Percentiles rank a stretch among this genome's conserved stretches.
phyloP scores from a whole-genome alignment of 1,140 invertebrate genomes.

The Macrocentrus cingulum region DNA sequence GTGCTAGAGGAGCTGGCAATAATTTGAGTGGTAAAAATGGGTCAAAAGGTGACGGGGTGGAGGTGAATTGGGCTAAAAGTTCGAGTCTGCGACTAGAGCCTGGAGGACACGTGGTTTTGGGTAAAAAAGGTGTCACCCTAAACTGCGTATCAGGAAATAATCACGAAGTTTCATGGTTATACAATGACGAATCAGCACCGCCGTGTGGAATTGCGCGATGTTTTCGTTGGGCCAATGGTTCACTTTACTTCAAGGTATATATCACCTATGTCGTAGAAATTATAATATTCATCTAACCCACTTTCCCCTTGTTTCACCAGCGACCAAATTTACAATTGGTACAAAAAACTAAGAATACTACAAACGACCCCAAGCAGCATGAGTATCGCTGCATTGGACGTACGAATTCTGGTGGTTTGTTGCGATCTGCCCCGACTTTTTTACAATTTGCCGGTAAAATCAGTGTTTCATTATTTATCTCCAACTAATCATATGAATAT shows the following conservation, averaged over 20 bases:
- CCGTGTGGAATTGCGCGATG: conserved; percentile 46
- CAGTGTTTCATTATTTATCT: too few species aligned
- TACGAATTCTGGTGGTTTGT: conserved; percentile 43
- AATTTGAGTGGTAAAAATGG: conserved; percentile 42
- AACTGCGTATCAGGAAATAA: conserved; percentile 41
- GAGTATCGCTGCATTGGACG: conserved; percentile 50
- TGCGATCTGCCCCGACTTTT: conserved; percentile 47
- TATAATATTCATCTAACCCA: background rate
- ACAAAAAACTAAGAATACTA: conserved; percentile 43
- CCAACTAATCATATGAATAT: too few species aligned
- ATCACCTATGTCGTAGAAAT: background rate
- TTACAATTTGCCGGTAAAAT: conserved; percentile 48
- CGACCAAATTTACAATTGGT: conserved; percentile 44
- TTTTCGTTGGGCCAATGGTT: conserved; percentile 44
- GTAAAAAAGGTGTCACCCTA: conserved; percentile 47
- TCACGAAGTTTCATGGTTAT: conserved; percentile 47
- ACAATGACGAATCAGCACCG: conserved; percentile 46
- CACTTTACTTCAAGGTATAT: conserved; percentile 50
- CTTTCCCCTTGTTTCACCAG: conserved; percentile 26
- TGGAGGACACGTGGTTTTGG: conserved; percentile 47
- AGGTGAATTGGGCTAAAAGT: conserved; percentile 29
- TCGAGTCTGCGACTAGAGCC: conserved; percentile 44
- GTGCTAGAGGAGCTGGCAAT: conserved; percentile 47
- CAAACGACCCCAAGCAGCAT: conserved; percentile 36
- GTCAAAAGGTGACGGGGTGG: conserved; percentile 36